A percentile compares a stretch with the other conserved stretches of the same genome.
phyloP scores from a whole-genome alignment of 2,888 invertebrate species.

The Pristionchus entomophagus region DNA sequence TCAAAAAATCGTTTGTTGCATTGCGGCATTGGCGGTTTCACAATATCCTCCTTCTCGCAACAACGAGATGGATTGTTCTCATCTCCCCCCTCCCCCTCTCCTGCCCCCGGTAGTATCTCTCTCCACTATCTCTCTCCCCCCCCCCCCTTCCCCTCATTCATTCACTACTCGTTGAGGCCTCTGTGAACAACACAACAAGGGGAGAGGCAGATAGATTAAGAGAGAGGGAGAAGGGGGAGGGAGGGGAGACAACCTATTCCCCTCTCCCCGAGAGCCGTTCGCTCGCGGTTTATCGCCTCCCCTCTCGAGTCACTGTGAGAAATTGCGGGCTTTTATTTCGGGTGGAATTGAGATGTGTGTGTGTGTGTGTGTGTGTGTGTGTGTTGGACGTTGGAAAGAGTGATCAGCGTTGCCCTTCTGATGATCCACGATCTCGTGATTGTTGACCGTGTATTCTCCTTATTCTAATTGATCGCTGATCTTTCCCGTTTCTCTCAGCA shows the following conservation, averaged over 20 bases:
- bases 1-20: too few relatives aligned
- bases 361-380: too few relatives aligned
- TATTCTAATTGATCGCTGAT: neutral
- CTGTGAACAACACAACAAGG: conserved; percentile 40
- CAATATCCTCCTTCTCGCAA: too few relatives aligned
- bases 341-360: too few relatives aligned
- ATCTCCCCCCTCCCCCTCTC: neutral
- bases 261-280: neutral
- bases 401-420: neutral
- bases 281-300: neutral
- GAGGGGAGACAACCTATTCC: neutral
- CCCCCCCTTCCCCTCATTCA: conserved; percentile 31
- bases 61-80: too few relatives aligned
- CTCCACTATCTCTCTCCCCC: neutral
- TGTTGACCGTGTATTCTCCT: too few relatives aligned
- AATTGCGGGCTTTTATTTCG: neutral
- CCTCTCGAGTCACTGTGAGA: neutral
- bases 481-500: neutral
- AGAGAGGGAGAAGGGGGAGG: neutral
- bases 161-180: conserved; percentile 27
- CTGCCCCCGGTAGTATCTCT: neutral
- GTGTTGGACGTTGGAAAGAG: too few relatives aligned
- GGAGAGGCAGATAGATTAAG: conserved; percentile 26
- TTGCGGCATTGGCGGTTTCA: too few relatives aligned
- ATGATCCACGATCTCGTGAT: neutral